phyloP scores from a whole-genome alignment of 1,140 invertebrate species.

The Drosophila novamexicana region DNA sequence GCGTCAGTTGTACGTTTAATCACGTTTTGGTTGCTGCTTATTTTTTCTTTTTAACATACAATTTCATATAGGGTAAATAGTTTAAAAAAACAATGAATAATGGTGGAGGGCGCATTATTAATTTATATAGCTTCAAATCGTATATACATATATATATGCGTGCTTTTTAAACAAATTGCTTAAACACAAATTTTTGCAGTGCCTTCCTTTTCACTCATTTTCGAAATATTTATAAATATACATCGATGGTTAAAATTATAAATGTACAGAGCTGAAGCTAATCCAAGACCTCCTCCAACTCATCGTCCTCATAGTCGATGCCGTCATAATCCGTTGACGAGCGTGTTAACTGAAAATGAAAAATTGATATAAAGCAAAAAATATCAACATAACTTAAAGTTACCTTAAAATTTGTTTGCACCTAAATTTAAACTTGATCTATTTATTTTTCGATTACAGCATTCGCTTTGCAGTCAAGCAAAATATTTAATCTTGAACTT shows the following conservation, averaged over 20 bases:
- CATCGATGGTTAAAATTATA: constrained; percentile 20
- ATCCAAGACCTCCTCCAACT: constrained; percentile 72
- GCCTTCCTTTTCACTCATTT: constrained; percentile 9
- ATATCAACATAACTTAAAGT: constrained; percentile 33
- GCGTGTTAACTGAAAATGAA: constrained; percentile 62
- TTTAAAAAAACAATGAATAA: constrained; percentile 58
- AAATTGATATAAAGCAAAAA: background rate
- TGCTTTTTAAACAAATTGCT: background rate
- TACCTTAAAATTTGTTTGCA: constrained; percentile 22
- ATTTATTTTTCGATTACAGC: constrained; percentile 9
- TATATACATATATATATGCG: constrained; percentile 22
- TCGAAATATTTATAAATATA: constrained; percentile 37
- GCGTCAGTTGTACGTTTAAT: constrained; percentile 30
- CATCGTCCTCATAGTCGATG: constrained; percentile 75
- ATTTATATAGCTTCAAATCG: constrained; percentile 38
- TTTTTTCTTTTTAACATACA: constrained; percentile 52
- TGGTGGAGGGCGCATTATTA: constrained; percentile 13
- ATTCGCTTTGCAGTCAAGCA: constrained; percentile 44
- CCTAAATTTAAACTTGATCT: constrained; percentile 7
- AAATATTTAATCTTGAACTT: constrained; percentile 40
- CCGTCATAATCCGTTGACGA: constrained; percentile 70
- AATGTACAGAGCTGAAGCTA: constrained; percentile 37
- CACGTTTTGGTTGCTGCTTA: constrained; percentile 38
- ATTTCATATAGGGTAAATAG: constrained; percentile 45
- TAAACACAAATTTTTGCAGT: constrained; percentile 2